A percentile compares a stretch with the other conserved stretches of the same genome.
Conservation (phyloP, 1,140 invertebrate genomes). For the Dufourea novaeangliae region DNA sequence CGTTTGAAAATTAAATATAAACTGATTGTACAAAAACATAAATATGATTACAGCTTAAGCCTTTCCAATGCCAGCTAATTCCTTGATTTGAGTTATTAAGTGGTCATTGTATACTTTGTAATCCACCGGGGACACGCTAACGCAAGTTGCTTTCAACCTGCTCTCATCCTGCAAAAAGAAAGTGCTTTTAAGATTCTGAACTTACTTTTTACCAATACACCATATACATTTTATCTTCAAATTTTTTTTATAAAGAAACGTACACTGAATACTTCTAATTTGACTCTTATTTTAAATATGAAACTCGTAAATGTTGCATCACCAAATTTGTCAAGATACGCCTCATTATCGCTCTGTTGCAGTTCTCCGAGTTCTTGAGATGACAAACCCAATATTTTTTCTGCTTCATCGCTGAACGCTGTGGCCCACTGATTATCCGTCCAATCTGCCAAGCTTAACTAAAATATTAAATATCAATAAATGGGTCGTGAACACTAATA, state of each 20-base stretch:
- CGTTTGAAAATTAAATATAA: not conserved
- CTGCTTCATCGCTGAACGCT: conserved; percentile 93
- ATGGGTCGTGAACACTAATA: not conserved
- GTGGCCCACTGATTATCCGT: conserved; percentile 93
- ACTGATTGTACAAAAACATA: not conserved
- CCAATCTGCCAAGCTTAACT: conserved; percentile 91
- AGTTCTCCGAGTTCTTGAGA: conserved; percentile 90
- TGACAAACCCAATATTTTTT: conserved; percentile 89
- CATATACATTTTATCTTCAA: not conserved
- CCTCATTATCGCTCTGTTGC: conserved; percentile 84
- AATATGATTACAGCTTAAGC: not conserved
- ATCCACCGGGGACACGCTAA: conserved; percentile 87
- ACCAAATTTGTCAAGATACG: conserved; percentile 85
- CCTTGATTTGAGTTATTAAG: conserved; percentile 86
- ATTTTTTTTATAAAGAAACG: conserved; percentile 58
- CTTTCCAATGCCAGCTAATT: conserved; percentile 81
- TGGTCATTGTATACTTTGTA: conserved; percentile 88
- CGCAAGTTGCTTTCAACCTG: conserved; percentile 88
- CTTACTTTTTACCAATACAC: conserved; percentile 1
- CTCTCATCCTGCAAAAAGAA: conserved; percentile 89
- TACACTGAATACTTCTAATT: conserved; percentile 95
- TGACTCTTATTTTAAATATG: conserved; percentile 91
- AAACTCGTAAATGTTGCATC: conserved; percentile 90
- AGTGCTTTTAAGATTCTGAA: conserved; percentile 22
- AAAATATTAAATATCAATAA: conserved; percentile 54